Conservation (phyloP, 2,888 invertebrate species). For the Euzophera pinguis region DNA sequence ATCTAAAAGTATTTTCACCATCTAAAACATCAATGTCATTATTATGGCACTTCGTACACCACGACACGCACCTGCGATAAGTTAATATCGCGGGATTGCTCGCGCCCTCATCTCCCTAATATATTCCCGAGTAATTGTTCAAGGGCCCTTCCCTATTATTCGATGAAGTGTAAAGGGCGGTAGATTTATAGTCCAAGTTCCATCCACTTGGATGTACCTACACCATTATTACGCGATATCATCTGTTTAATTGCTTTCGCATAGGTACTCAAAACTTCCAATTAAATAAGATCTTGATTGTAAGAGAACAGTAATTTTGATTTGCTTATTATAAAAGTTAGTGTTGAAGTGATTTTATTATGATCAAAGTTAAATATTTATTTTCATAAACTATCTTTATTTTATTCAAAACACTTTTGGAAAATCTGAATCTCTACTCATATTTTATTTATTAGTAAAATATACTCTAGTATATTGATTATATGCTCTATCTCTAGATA, state of each 20-base stretch:
- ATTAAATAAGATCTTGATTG: conserved; percentile 15
- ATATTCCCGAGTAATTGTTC: conserved; percentile 65
- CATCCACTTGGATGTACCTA: conserved; percentile 43
- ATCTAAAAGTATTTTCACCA: not conserved
- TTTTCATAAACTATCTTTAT: too few relatives aligned
- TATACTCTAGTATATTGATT: too few relatives aligned
- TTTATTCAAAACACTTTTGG: too few relatives aligned
- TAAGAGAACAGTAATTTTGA: not conserved
- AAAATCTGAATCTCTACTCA: too few relatives aligned
- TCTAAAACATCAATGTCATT: conserved; percentile 28
- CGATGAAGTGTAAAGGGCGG: conserved; percentile 68
- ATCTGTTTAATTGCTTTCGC: conserved; percentile 53
- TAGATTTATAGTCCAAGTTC: conserved; percentile 67
- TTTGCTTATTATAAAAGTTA: conserved; percentile 7
- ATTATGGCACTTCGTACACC: conserved; percentile 38
- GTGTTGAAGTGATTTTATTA: conserved; percentile 1
- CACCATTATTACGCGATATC: conserved; percentile 50
- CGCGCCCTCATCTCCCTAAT: conserved; percentile 44
- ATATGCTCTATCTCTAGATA: too few relatives aligned
- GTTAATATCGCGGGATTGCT: conserved; percentile 54
- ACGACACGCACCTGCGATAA: conserved; percentile 55
- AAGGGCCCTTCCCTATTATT: conserved; percentile 60
- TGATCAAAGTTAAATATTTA: not conserved
- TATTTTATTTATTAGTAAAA: too few relatives aligned
- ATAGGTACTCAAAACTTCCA: conserved; percentile 22